A percentile compares a stretch with the other conserved stretches of the same genome.
phyloP scores from a whole-genome alignment of 1,140 invertebrate genomes.

The Panonychus citri region DNA sequence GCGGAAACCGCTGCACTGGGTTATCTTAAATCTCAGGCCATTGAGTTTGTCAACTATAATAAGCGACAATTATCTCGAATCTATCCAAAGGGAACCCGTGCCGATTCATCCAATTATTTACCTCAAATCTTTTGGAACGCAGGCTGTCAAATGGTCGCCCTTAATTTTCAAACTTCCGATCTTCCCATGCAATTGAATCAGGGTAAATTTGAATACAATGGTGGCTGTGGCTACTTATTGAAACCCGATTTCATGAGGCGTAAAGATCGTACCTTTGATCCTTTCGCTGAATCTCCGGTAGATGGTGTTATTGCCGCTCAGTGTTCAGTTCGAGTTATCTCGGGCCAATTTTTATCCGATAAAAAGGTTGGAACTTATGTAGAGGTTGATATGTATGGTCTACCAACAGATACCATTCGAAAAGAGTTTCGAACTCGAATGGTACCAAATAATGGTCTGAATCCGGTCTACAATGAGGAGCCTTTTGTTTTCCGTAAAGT shows the following conservation, averaged over 20 bases:
- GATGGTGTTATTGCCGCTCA: constrained; percentile 98
- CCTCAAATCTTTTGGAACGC: constrained; percentile 98
- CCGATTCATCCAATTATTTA: constrained; percentile 97
- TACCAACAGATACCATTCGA: constrained; percentile 93
- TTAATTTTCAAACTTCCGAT: constrained; percentile 93
- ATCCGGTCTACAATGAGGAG: constrained; percentile 95
- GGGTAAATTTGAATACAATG: constrained; percentile 89
- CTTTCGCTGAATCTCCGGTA: constrained; percentile 94
- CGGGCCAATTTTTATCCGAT: constrained; percentile 96
- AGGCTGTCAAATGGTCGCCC: constrained; percentile 89
- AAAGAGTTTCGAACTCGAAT: constrained; percentile 91
- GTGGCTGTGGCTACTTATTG: constrained; percentile 85
- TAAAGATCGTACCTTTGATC: constrained; percentile 86
- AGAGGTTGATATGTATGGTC: constrained; percentile 98
- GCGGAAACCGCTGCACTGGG: constrained; percentile 84
- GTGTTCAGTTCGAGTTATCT: constrained; percentile 92
- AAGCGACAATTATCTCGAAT: constrained; percentile 71
- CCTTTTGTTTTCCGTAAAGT: constrained; percentile 94
- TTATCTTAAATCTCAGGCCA: constrained; percentile 78
- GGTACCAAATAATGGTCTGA: constrained; percentile 86
- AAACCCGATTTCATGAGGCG: constrained; percentile 99
- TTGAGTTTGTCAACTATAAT: constrained; percentile 92
- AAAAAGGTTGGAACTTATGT: constrained; percentile 97
- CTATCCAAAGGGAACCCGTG: constrained; percentile 79
- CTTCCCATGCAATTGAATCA: constrained; percentile 98